phyloP scores from a whole-genome alignment of 2,797 vertebrate genomes.

The Mormyrops boulengeri region DNA sequence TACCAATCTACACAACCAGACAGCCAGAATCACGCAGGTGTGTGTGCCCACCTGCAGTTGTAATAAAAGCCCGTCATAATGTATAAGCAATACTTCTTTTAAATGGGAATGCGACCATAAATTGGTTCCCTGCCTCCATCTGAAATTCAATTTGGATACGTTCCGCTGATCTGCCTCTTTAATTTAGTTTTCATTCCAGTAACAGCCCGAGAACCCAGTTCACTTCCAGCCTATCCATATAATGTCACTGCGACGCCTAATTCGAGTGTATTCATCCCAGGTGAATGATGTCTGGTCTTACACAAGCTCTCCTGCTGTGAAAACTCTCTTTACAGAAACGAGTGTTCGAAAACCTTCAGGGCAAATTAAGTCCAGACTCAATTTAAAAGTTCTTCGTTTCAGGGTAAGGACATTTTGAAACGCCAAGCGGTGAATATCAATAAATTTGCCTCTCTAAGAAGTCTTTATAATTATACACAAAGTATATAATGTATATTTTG shows the following conservation, averaged over 20 bases:
- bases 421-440: slow-evolving; percentile 20
- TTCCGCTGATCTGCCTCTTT: slow-evolving; percentile 49
- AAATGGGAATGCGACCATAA: slow-evolving; percentile 35
- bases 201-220: slow-evolving; percentile 40
- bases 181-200: slow-evolving; percentile 44
- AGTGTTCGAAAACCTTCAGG: slow-evolving; percentile 36
- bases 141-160: slow-evolving; percentile 41
- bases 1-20: neutral
- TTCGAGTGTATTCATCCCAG: slow-evolving; percentile 43
- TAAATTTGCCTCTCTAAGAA: neutral
- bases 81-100: slow-evolving; percentile 12
- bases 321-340: slow-evolving; percentile 24
- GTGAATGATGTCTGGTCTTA: slow-evolving; percentile 35
- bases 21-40: neutral
- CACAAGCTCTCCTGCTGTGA: slow-evolving; percentile 31
- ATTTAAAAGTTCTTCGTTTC: slow-evolving; percentile 12
- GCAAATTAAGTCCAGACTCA: slow-evolving; percentile 40
- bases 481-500: neutral
- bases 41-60: neutral
- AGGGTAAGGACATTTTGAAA: slow-evolving; percentile 30
- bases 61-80: slow-evolving; percentile 16
- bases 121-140: slow-evolving; percentile 42
- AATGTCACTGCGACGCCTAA: slow-evolving; percentile 42
- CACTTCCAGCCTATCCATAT: slow-evolving; percentile 29
- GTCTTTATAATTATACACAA: neutral